Percentiles rank a stretch among this genome's conserved stretches.
Evolutionary conservation across 2,113 vertebrate species (phyloP).

Genomic region (Progne subis): DNA sequence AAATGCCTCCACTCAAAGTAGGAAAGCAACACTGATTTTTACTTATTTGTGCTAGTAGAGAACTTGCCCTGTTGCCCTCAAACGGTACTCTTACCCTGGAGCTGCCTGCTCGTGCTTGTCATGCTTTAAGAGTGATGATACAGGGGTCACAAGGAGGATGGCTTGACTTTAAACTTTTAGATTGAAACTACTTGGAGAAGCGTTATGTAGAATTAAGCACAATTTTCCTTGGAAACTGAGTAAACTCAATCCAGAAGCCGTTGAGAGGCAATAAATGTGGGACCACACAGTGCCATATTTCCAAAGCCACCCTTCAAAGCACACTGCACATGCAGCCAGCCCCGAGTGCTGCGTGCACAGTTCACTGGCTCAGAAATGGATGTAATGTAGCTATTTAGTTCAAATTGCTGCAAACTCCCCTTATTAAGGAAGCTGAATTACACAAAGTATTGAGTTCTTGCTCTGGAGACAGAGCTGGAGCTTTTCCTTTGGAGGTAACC

Average conservation of each 20-base stretch:
- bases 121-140: not conserved
- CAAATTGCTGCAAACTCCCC: not conserved
- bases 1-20: not conserved
- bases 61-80: not conserved
- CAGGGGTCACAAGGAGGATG: not conserved
- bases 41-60: not conserved
- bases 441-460: not conserved
- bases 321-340: not conserved
- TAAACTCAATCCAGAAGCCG: not conserved
- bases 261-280: not conserved
- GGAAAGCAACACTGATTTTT: not conserved
- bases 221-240: not conserved
- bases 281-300: not conserved
- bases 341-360: not conserved
- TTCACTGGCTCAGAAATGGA: not conserved
- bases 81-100: not conserved
- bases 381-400: not conserved
- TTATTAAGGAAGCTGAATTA: not conserved
- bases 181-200: not conserved
- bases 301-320: not conserved
- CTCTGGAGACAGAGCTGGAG: not conserved
- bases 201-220: not conserved
- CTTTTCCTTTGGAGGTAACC: not conserved
- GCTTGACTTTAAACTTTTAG: not conserved
- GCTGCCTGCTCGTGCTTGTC: not conserved